Evolutionary conservation across 2,113 vertebrate genomes (phyloP).

Genomic region (Herpetotheres cachinnans): DNA sequence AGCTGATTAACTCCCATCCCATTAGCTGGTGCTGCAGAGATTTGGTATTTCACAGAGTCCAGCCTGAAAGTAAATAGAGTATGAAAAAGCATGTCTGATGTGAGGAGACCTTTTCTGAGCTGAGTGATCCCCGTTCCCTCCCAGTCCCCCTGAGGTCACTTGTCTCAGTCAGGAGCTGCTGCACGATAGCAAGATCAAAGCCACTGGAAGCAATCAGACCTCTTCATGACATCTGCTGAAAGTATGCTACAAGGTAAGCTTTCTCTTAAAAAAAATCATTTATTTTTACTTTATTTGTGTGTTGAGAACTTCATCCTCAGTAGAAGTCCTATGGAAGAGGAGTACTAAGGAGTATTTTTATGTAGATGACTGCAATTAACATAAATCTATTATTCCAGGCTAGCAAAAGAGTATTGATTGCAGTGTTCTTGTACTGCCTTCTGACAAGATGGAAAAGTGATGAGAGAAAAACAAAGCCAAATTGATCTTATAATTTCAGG

Average conservation of each 20-base stretch:
- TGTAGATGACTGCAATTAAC: neutral
- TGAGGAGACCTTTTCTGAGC: neutral
- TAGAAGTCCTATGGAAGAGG: neutral
- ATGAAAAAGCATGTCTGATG: neutral
- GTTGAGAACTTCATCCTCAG: neutral
- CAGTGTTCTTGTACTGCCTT: neutral
- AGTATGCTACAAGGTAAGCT: neutral
- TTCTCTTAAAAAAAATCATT: neutral
- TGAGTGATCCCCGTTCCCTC: neutral
- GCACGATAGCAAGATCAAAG: neutral
- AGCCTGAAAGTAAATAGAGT: neutral
- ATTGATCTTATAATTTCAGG: conserved; percentile 19
- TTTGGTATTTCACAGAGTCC: neutral
- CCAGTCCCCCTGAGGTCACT: neutral
- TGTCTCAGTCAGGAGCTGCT: neutral
- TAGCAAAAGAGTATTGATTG: neutral
- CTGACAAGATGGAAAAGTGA: neutral
- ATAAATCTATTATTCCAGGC: neutral
- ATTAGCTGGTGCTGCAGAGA: neutral
- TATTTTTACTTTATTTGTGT: neutral
- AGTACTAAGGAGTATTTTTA: neutral
- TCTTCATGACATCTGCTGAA: neutral
- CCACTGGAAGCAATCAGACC: neutral
- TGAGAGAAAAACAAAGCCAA: neutral
- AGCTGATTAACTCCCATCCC: neutral